Evolutionary conservation across 2,888 invertebrate genomes (phyloP), one percentile per base, ranked within the genome.

Genomic region (Mythimna vitellina): DNA sequence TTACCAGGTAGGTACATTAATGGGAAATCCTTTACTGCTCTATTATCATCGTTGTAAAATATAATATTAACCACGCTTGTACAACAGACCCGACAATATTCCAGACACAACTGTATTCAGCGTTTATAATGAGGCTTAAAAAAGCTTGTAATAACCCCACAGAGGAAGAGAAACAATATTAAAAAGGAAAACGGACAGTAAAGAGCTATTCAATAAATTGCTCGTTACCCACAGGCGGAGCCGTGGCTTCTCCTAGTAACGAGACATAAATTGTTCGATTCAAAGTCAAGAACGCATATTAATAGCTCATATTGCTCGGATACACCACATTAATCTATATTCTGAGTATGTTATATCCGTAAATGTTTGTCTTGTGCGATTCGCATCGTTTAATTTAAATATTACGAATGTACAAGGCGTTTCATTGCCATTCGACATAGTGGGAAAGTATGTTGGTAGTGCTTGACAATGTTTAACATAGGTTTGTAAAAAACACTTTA

Each of bases 341-440:
- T 82, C 84, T 51, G 57, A 63, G 67, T 68, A 70, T 70, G 82
- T 84, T 49, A 75, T 78, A 78, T 82, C 82, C 82, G 79, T 72
- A 81, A 81, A 72, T 72, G 77, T 74, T 71, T 20, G 78, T 66
- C 51, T 73, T 29, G 54, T 32, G 68, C 42, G 32, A 75, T 75
- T 72, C 62, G 71, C 69, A 68, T 70, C 20, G 29, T 46, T 22
- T 70, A 46, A 22, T 20, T 49, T 7, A 0, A n/a, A 5, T 14
- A 42, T 10, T 35, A 25, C 9, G 2, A 53, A 14, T 38, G 4
- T 51, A 3, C 0, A 20, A 49, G 22, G 14, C 14, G 56, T 49
- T 49, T 46, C 42, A 29, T 54, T 76, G 29, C 4, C 46, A 76
- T 67, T 38, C 6, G 22, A 72, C 20, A 9, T 38, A 10, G 14